A percentile compares a stretch with the other conserved stretches of the same genome.
phyloP scores from a whole-genome alignment of 2,888 invertebrate genomes.

The Biston betularia region DNA sequence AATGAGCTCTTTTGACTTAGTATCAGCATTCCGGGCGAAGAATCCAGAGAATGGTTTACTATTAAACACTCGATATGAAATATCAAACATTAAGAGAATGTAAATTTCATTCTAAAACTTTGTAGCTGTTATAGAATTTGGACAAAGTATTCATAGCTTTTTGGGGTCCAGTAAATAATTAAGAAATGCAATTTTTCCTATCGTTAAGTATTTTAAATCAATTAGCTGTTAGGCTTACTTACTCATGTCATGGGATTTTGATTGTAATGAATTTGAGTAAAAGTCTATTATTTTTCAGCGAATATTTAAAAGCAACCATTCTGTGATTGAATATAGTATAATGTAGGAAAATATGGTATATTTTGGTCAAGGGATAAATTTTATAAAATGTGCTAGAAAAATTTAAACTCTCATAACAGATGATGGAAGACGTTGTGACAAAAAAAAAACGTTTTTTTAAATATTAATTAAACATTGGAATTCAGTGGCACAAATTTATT shows the following conservation, averaged over 20 bases:
- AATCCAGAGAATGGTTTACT: too few species aligned
- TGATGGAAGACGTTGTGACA: too few species aligned
- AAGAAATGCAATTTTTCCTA: not conserved
- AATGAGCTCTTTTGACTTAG: not conserved
- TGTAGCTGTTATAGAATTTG: not conserved
- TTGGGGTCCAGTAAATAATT: not conserved
- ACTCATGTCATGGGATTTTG: not conserved
- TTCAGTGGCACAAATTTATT: too few species aligned
- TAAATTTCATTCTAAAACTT: not conserved
- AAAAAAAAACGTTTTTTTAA: too few species aligned
- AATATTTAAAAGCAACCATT: not conserved
- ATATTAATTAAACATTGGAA: too few species aligned
- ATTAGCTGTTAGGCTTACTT: not conserved
- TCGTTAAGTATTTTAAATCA: constrained; percentile 2
- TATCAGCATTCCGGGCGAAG: too few species aligned
- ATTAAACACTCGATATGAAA: not conserved
- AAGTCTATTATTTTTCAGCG: not conserved
- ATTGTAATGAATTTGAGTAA: not conserved
- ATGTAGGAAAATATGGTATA: not conserved
- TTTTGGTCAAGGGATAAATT: not conserved
- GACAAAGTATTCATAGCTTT: not conserved
- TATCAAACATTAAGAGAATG: too few species aligned
- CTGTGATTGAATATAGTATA: constrained; percentile 13
- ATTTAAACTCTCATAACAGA: not conserved
- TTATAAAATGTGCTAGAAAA: not conserved